Percentiles rank a stretch among this genome's conserved stretches.
phyloP scores from a whole-genome alignment of 2,888 invertebrate species.

The Sycophila texana region DNA sequence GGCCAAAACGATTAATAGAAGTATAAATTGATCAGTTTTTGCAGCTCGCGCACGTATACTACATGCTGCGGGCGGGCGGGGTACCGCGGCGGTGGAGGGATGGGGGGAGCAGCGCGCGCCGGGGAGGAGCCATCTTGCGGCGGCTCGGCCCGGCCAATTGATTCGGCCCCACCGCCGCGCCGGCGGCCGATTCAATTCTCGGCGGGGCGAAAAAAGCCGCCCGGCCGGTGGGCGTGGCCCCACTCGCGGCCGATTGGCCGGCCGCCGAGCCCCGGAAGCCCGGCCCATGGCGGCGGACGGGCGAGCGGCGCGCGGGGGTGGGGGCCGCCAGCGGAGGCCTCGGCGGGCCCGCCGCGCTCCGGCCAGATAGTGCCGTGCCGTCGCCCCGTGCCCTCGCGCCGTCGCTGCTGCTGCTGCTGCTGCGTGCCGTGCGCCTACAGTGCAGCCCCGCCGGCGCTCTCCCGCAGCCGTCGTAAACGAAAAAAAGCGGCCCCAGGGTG shows the following conservation, averaged over 20 bases:
- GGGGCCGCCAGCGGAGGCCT: constrained; percentile 62
- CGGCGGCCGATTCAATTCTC: constrained; percentile 69
- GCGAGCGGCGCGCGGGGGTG: constrained; percentile 41
- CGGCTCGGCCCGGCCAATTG: constrained; percentile 73
- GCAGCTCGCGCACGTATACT: background rate
- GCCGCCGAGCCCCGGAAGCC: constrained; percentile 33
- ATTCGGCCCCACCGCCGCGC: constrained; percentile 71
- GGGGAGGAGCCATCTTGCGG: constrained; percentile 76
- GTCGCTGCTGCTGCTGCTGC: background rate
- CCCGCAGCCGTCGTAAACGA: no score
- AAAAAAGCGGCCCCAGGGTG: no score
- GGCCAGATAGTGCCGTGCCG: constrained; percentile 75
- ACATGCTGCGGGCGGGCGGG: constrained; percentile 14
- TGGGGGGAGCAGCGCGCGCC: constrained; percentile 37
- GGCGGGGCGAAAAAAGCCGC: constrained; percentile 57
- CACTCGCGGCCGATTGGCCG: constrained; percentile 55
- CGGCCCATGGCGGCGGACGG: constrained; percentile 49
- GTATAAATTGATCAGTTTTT: constrained; percentile 55
- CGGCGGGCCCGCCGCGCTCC: constrained; percentile 57
- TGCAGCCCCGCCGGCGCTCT: background rate
- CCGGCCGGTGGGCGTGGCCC: constrained; percentile 43
- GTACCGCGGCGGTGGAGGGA: background rate
- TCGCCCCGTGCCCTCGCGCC: constrained; percentile 69
- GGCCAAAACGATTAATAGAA: constrained; percentile 55
- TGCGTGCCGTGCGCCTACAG: background rate